Evolutionary conservation across 2,797 vertebrate species (phyloP), one percentile per base, ranked within the genome.

Genomic region (Acipenser oxyrinchus): DNA sequence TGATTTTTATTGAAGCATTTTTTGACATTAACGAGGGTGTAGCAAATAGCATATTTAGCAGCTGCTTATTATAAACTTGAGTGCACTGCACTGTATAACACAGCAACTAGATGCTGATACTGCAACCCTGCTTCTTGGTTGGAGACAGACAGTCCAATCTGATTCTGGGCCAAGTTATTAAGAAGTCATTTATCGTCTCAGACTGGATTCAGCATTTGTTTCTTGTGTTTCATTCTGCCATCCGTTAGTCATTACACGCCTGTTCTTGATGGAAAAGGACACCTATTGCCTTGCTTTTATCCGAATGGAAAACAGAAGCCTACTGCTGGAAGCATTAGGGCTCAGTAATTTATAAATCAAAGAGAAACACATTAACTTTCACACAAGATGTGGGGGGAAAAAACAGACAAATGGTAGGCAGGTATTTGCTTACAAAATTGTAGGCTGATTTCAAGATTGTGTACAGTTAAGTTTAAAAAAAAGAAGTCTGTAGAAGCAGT

Each of bases 161-260:
- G 10, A 58, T 58, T n/a, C 6, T n/a, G 55, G 55, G 55, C 23
- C 60, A 57, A 63, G 18, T 62, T 61, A 78, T 77, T 70, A 69
- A 77, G 77, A 73, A 78, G 71, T 10, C 51, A 60, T 81, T 75
- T 79, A 72, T 81, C 76, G 76, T 69, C 66, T 72, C 0, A 67
- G 72, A 61, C 66, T 63, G 12, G 74, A 68, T 49, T 64, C 62
- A 70, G 65, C 4, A 77, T 18, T 83, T 84, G 58, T 59, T 86
- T 76, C 75, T 77, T 60, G 58, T 66, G 60, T 50, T 66, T 53
- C 50, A 49, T 83, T 80, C 77, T 79, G 78, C 83, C 83, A 87
- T 87, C 86, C 88, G 86, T 84, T 88, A 79, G 82, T 87, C 86
- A 84, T 88, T 86, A 85, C 69, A 76, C 63, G 66, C 82, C 83